Evolutionary conservation across 2,888 invertebrate species (phyloP).

Genomic region (Sphinx pinastri): DNA sequence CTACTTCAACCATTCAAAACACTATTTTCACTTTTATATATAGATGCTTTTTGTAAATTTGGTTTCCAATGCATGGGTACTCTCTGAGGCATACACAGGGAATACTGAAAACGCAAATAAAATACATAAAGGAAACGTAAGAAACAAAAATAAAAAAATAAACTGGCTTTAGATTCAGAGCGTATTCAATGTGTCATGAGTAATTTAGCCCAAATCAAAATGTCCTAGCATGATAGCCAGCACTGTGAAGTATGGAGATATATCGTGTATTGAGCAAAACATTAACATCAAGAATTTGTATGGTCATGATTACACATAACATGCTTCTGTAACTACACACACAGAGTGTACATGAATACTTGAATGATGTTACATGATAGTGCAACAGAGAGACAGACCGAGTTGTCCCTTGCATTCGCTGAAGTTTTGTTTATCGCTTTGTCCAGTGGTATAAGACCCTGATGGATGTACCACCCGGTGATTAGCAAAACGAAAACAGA

Average conservation of each 20-base stretch:
- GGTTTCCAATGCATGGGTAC: slow-evolving; percentile 83
- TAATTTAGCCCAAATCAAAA: slow-evolving; percentile 18
- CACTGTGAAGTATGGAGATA: slow-evolving; percentile 25
- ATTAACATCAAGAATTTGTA: slow-evolving; percentile 29
- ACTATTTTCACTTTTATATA: slow-evolving; percentile 84
- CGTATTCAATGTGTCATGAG: slow-evolving; percentile 14
- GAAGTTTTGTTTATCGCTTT: slow-evolving; percentile 82
- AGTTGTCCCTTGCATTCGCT: slow-evolving; percentile 78
- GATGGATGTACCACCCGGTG: slow-evolving; percentile 70
- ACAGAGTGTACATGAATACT: slow-evolving; percentile 63
- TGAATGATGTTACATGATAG: slow-evolving; percentile 62
- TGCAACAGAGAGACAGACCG: slow-evolving; percentile 78
- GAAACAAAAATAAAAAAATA: slow-evolving; percentile 32
- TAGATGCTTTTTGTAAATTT: slow-evolving; percentile 83
- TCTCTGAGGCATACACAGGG: slow-evolving; percentile 84
- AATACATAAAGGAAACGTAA: slow-evolving; percentile 40
- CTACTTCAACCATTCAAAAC: slow-evolving; percentile 83
- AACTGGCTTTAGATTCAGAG: background rate
- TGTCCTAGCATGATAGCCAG: slow-evolving; percentile 25
- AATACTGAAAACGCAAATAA: slow-evolving; percentile 75
- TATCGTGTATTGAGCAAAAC: slow-evolving; percentile 28
- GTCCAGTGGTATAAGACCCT: slow-evolving; percentile 82
- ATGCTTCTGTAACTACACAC: slow-evolving; percentile 75
- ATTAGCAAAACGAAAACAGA: slow-evolving; percentile 71
- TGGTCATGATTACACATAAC: slow-evolving; percentile 64